These are phyloP conservation scores for Ylistrum balloti DNA, from an alignment of 1,140 invertebrate genomes.

Conservation along the genomic window DNA sequence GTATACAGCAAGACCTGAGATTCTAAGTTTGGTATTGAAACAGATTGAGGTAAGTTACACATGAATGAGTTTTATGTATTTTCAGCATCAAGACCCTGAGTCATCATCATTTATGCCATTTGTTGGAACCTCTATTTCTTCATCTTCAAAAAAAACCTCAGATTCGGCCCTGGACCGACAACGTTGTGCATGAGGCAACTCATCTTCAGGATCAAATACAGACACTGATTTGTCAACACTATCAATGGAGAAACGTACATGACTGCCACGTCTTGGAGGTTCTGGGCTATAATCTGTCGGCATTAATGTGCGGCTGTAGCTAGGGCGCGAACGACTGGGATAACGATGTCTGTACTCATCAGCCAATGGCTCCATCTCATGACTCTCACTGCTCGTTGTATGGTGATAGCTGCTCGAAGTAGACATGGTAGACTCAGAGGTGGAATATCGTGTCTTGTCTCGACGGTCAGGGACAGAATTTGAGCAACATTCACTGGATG, in stretches of 20 bases:
- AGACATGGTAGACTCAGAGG: constrained; percentile 83
- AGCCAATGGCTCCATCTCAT: constrained; percentile 83
- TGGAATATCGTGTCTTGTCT: constrained; percentile 83
- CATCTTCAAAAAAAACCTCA: neutral
- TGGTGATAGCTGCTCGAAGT: constrained; percentile 80
- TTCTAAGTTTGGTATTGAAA: constrained; percentile 21
- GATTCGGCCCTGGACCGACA: neutral
- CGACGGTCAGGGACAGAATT: constrained; percentile 75
- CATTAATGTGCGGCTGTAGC: neutral
- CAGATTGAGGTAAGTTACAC: constrained; percentile 23
- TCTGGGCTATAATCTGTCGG: neutral
- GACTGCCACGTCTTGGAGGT: constrained; percentile 51
- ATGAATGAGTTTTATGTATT: neutral
- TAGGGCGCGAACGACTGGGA: neutral
- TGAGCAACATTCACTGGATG: constrained; percentile 78
- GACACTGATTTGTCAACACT: constrained; percentile 49
- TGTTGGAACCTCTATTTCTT: neutral
- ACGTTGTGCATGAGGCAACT: neutral
- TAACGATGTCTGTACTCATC: constrained; percentile 44
- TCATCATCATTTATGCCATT: neutral
- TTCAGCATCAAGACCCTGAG: constrained; percentile 5
- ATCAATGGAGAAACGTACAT: constrained; percentile 55
- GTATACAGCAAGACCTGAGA: constrained; percentile 5
- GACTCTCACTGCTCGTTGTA: constrained; percentile 78
- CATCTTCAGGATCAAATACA: neutral